A percentile compares a stretch with the other conserved stretches of the same genome.
phyloP scores from a whole-genome alignment of 2,113 vertebrate species.

The Harpagus bidentatus region DNA sequence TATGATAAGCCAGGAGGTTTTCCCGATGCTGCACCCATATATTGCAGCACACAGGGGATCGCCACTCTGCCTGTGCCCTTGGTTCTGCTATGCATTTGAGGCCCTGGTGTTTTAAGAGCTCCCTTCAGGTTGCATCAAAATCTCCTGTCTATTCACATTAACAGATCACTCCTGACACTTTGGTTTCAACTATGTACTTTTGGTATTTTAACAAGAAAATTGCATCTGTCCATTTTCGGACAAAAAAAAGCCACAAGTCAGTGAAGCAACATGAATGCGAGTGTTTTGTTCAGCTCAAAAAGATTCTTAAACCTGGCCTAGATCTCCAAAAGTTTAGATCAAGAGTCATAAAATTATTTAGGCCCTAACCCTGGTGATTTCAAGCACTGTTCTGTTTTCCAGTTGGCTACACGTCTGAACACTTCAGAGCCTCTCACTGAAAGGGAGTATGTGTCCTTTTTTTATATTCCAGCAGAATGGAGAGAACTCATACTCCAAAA shows the following conservation, averaged over 20 bases:
- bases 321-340: neutral
- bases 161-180: neutral
- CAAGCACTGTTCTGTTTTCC: neutral
- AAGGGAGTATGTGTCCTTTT: neutral
- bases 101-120: neutral
- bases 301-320: neutral
- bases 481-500: neutral
- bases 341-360: neutral
- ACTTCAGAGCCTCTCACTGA: neutral
- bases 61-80: neutral
- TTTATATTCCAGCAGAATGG: neutral
- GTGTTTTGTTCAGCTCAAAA: neutral
- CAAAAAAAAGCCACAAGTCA: neutral
- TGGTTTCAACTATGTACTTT: neutral
- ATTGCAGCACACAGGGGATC: accelerated
- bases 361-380: neutral
- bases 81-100: neutral
- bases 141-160: neutral
- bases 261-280: neutral
- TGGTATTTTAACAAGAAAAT: neutral
- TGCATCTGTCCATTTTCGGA: neutral
- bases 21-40: neutral
- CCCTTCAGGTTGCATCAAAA: neutral
- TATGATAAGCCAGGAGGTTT: neutral
- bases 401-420: neutral